A percentile compares a stretch with the other conserved stretches of the same genome.
phyloP scores from a whole-genome alignment of 1,140 invertebrate species.

The Acromyrmex charruanus region DNA sequence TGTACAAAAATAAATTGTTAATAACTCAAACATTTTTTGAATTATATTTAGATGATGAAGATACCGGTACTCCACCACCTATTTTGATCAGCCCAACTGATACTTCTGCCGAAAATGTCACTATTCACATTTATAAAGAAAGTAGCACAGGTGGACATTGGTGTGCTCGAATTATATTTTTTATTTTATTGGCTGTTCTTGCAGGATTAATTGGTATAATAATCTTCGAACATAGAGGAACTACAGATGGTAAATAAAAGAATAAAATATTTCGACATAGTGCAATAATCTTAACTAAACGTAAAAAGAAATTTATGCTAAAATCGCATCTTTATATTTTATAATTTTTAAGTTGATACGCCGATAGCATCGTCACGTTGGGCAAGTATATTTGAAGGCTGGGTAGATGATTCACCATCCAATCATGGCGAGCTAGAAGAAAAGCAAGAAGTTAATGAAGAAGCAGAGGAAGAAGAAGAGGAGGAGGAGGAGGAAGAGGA shows the following conservation, averaged over 20 bases:
- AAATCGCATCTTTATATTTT: constrained; percentile 35
- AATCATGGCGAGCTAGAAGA: constrained; percentile 81
- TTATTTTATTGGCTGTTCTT: constrained; percentile 90
- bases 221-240: constrained; percentile 92
- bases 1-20: neutral
- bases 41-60: constrained; percentile 82
- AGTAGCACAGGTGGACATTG: constrained; percentile 92
- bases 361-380: constrained; percentile 90
- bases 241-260: constrained; percentile 90
- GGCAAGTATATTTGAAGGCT: constrained; percentile 91
- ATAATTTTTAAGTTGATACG: constrained; percentile 89
- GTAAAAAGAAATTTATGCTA: neutral
- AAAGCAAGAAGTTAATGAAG: constrained; percentile 75
- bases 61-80: constrained; percentile 77
- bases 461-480: constrained; percentile 70
- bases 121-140: constrained; percentile 92
- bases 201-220: constrained; percentile 91
- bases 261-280: neutral
- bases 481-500: constrained; percentile 58
- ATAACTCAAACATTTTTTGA: neutral
- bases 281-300: neutral
- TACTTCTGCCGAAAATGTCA: constrained; percentile 88
- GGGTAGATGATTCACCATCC: constrained; percentile 90
- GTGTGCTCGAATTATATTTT: constrained; percentile 94
- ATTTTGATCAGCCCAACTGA: constrained; percentile 72